Base-by-base conservation (phyloP, 2,888 invertebrate species). In the Luperina testacea region DNA sequence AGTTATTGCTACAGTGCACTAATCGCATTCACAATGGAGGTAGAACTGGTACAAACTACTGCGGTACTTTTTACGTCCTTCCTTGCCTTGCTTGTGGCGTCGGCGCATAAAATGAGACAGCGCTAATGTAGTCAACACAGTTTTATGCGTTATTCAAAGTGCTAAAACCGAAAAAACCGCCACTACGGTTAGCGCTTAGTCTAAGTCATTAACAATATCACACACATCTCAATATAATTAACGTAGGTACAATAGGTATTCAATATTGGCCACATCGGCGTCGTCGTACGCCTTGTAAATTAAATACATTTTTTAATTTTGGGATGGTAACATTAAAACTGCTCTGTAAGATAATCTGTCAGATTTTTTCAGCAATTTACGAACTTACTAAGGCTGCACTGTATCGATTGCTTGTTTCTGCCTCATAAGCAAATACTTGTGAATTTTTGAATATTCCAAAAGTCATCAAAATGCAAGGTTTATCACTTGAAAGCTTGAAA, bases 401-500 rank as follows among this genome's bases (percentile, higher is more conserved):
- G 15, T 64, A 84, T 81, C 77, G 78, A 86, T 87, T 48, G 64
- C 76, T 77, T 74, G 64, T 74, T 71, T 73, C 63, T 68, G 77
- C 74, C 42, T 79, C 6, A 0, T 59, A 48, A n/a, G 72, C 74
- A n/a, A 69, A 68, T 73, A 81, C 8, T 87, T 78, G 83, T 83
- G 80, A 76, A 24, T 72, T 72, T 69, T 75, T 69, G 38, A 73
- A n/a, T 73, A 80, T 27, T 69, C 15, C 64, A 42, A 75, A 82
- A 77, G 72, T 63, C 61, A 71, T 67, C 88, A 97, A 93, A 91
- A 98, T 98, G 98, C 98, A 98, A 94, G 98, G 98, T 85, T 92
- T 98, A 90, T 97, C 97, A 82, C 80, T 98, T 38, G 94, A 97
- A 73, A 98, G 98, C 91, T 94, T 98, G 83, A 98, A 98, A 93